A percentile compares a stretch with the other conserved stretches of the same genome.
These are phyloP conservation scores for Mastomys natalensis DNA, from an alignment of 2,113 vertebrate genomes.

Conservation along the genomic window DNA sequence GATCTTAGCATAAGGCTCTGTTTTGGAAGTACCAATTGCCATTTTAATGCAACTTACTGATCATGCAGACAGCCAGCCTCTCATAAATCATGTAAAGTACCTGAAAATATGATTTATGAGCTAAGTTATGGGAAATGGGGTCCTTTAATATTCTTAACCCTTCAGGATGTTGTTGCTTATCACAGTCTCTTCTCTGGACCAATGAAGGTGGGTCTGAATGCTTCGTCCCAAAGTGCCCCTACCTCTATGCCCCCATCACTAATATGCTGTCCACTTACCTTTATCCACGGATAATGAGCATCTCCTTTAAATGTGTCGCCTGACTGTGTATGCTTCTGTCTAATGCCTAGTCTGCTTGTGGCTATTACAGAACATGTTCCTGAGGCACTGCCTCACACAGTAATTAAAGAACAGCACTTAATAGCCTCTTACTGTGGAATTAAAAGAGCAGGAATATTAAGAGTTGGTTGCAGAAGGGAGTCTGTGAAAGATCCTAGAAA, in stretches of 20 bases:
- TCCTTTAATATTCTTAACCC: constrained; percentile 81
- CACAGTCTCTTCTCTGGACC: constrained; percentile 18
- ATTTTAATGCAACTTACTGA: constrained; percentile 81
- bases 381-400: constrained; percentile 32
- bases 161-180: constrained; percentile 72
- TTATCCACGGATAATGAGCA: not conserved
- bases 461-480: constrained; percentile 66
- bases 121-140: constrained; percentile 81
- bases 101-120: constrained; percentile 84
- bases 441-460: constrained; percentile 63
- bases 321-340: constrained; percentile 67
- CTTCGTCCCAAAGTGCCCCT: not conserved
- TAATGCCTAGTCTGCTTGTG: constrained; percentile 6
- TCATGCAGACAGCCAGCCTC: constrained; percentile 79
- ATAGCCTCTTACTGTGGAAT: constrained; percentile 69
- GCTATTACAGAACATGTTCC: constrained; percentile 53
- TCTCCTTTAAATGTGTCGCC: constrained; percentile 53
- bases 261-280: not conserved
- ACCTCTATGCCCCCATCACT: not conserved
- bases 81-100: constrained; percentile 84
- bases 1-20: constrained; percentile 64
- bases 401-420: constrained; percentile 73
- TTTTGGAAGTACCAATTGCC: constrained; percentile 78
- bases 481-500: constrained; percentile 76
- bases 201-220: not conserved